These are phyloP conservation scores for Brachionus paranguensis DNA, from an alignment of 1,140 invertebrate genomes.

Conservation along the genomic window DNA sequence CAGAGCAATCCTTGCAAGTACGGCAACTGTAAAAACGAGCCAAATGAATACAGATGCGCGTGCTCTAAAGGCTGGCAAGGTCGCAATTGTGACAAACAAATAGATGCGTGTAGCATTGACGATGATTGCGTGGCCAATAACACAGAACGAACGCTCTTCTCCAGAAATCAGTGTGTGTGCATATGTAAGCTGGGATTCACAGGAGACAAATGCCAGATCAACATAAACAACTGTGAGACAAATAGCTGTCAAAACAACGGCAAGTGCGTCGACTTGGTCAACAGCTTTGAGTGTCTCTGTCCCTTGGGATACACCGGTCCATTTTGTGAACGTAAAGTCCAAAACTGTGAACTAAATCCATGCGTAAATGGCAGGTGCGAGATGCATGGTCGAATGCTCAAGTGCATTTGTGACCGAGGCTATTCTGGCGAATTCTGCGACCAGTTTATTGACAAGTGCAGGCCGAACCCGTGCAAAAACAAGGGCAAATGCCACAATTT, in stretches of 20 bases:
- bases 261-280: conserved; percentile 29
- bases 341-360: conserved; percentile 54
- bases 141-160: background rate
- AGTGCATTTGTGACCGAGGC: conserved; percentile 22
- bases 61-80: conserved; percentile 28
- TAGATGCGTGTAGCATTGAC: conserved; percentile 50
- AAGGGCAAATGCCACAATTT: conserved; percentile 33
- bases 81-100: conserved; percentile 41
- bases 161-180: conserved; percentile 40
- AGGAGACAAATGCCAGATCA: conserved; percentile 18
- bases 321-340: conserved; percentile 25
- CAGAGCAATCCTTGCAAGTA: conserved; percentile 22
- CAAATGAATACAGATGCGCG: background rate
- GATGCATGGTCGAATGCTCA: background rate
- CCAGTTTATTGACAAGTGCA: background rate
- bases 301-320: conserved; percentile 11
- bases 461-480: conserved; percentile 36
- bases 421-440: conserved; percentile 32
- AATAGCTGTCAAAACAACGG: conserved; percentile 37
- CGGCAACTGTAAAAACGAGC: conserved; percentile 17
- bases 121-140: conserved; percentile 27
- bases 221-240: conserved; percentile 32
- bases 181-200: conserved; percentile 41
- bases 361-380: conserved; percentile 68
- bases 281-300: conserved; percentile 36